Evolutionary conservation across 2,113 vertebrate species (phyloP).

Genomic region (Nothoprocta pentlandii): DNA sequence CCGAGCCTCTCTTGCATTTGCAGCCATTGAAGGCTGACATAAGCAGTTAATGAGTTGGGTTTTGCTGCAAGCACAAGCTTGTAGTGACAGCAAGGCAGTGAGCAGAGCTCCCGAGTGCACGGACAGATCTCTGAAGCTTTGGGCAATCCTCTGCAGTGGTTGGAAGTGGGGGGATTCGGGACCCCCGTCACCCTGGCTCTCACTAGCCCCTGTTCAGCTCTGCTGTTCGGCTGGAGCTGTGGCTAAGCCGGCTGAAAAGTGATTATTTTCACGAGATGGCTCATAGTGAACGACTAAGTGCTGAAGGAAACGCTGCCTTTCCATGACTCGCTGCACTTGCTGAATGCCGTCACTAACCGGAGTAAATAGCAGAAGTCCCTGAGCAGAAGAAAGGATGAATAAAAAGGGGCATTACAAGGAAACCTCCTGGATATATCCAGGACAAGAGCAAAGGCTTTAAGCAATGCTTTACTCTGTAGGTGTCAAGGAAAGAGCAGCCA

Average conservation of each 20-base stretch:
- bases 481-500: neutral
- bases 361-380: neutral
- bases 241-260: neutral
- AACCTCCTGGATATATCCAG: neutral
- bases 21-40: neutral
- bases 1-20: neutral
- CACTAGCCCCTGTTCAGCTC: no score
- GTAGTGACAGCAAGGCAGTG: neutral
- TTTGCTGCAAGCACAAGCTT: neutral
- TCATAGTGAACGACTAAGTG: neutral
- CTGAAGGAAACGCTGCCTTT: neutral
- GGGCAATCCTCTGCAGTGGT: neutral
- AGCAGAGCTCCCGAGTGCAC: neutral
- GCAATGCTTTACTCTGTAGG: neutral
- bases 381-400: neutral
- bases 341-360: accelerated
- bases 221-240: no score
- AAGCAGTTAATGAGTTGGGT: neutral
- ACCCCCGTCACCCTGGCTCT: neutral
- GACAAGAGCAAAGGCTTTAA: neutral
- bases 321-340: neutral
- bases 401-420: neutral
- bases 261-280: neutral
- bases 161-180: neutral
- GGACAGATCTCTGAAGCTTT: neutral